Evolutionary conservation across 2,113 vertebrate species (phyloP).

Genomic region (Crotalus viridis): DNA sequence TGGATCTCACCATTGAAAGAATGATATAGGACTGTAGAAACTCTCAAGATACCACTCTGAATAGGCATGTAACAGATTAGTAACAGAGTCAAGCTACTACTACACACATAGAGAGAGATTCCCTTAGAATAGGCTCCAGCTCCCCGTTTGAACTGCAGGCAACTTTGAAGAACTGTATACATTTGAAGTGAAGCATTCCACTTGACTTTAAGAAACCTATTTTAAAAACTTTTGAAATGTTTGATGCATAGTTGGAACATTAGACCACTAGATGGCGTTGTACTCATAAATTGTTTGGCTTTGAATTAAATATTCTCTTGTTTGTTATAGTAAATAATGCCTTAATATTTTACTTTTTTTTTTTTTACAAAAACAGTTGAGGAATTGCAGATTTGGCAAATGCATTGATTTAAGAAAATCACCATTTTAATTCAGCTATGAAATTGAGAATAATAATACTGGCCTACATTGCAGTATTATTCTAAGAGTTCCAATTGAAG

Average conservation of each 20-base stretch:
- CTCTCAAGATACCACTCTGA: neutral
- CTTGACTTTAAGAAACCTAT: neutral
- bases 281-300: neutral
- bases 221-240: neutral
- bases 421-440: neutral
- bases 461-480: neutral
- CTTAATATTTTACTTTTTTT: neutral
- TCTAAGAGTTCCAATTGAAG: neutral
- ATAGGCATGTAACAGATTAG: neutral
- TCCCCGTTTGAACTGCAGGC: neutral
- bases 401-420: neutral
- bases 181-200: neutral
- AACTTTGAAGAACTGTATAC: neutral
- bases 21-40: neutral
- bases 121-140: neutral
- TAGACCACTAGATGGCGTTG: constrained; percentile 51
- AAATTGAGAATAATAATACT: neutral
- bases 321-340: neutral
- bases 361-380: neutral
- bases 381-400: neutral
- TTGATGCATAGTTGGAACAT: neutral
- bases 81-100: neutral
- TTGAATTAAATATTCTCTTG: neutral
- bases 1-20: neutral
- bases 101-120: neutral